These are phyloP conservation scores for Alsophila aescularia DNA, from an alignment of 2,888 invertebrate species.

Conservation along the genomic window DNA sequence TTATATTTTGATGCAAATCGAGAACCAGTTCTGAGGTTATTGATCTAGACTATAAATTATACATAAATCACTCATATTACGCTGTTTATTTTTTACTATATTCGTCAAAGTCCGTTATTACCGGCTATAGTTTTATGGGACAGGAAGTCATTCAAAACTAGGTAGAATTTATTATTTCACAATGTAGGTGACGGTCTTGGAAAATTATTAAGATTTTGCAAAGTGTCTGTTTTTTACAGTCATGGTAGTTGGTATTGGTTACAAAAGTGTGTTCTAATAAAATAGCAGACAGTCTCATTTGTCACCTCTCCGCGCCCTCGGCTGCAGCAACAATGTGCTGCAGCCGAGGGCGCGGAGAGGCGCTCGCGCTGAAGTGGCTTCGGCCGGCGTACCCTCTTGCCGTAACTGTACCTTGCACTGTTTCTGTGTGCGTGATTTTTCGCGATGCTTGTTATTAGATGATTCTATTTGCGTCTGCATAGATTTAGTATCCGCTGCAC, in stretches of 20 bases:
- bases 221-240: background rate
- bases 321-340: too few species aligned
- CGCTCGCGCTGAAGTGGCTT: slow-evolving; percentile 22
- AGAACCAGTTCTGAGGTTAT: slow-evolving; percentile 54
- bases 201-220: background rate
- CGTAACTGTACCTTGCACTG: slow-evolving; percentile 55
- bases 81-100: slow-evolving; percentile 37
- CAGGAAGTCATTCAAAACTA: slow-evolving; percentile 37
- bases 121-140: slow-evolving; percentile 26
- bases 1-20: slow-evolving; percentile 39
- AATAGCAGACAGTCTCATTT: slow-evolving; percentile 13
- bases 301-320: slow-evolving; percentile 6
- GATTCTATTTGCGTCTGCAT: slow-evolving; percentile 71
- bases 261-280: background rate
- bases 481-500: slow-evolving; percentile 77
- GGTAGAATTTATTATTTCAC: slow-evolving; percentile 13
- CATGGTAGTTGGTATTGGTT: background rate
- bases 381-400: slow-evolving; percentile 38
- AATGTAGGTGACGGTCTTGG: slow-evolving; percentile 9
- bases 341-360: slow-evolving; percentile 4
- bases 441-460: slow-evolving; percentile 70
- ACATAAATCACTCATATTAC: slow-evolving; percentile 39
- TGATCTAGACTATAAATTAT: slow-evolving; percentile 55
- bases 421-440: slow-evolving; percentile 49
- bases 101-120: slow-evolving; percentile 27